Evolutionary conservation across 2,888 invertebrate genomes (phyloP).

Genomic region (Carcina quercana): DNA sequence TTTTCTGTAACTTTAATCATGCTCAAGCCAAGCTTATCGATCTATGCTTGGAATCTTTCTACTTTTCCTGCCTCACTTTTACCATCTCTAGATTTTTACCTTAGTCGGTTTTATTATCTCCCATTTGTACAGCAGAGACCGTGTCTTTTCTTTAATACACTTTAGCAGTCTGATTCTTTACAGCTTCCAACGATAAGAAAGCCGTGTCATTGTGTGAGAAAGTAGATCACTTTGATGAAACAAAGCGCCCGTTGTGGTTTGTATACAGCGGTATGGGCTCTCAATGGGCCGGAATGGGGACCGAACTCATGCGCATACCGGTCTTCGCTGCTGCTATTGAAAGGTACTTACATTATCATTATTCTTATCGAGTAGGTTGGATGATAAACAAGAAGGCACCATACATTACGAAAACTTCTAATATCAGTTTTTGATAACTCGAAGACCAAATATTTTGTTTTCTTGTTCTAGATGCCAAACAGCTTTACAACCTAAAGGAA

Average conservation of each 20-base stretch:
- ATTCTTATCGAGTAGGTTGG: background rate
- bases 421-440: too few relatives aligned
- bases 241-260: conserved; percentile 74
- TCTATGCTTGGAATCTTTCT: too few relatives aligned
- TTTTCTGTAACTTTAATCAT: too few relatives aligned
- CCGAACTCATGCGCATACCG: conserved; percentile 76
- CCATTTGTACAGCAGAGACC: too few relatives aligned
- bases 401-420: too few relatives aligned
- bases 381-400: background rate
- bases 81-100: too few relatives aligned
- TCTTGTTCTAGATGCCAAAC: conserved; percentile 46
- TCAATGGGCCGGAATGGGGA: conserved; percentile 81
- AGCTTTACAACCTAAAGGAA: conserved; percentile 66
- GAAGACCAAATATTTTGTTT: background rate
- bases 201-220: conserved; percentile 34
- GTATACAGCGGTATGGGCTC: conserved; percentile 83
- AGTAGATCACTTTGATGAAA: conserved; percentile 34
- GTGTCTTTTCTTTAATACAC: too few relatives aligned
- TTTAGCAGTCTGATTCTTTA: too few relatives aligned
- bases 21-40: too few relatives aligned
- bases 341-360: conserved; percentile 25
- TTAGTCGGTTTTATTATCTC: too few relatives aligned
- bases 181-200: conserved; percentile 21
- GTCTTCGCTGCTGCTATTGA: conserved; percentile 73
- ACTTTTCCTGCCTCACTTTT: too few relatives aligned